These are phyloP conservation scores for Bradypodion ventrale DNA, from an alignment of 2,797 vertebrate genomes.

Conservation along the genomic window DNA sequence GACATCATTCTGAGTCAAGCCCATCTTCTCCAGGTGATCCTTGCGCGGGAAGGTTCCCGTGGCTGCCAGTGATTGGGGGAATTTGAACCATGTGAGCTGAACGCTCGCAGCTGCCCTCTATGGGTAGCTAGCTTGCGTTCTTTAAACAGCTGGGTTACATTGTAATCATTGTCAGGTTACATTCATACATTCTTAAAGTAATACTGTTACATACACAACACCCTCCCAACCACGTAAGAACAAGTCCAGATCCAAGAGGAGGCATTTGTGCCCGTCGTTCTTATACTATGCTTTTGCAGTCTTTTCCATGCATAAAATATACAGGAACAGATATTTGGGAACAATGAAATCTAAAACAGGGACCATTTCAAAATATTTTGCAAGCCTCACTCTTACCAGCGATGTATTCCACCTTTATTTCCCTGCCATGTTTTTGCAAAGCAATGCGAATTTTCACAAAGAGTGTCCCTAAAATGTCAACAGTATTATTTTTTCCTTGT, in stretches of 20 bases:
- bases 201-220: too few species aligned
- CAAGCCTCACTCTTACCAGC: constrained; percentile 43
- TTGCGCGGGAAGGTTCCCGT: too few species aligned
- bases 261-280: constrained; percentile 18
- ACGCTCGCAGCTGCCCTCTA: too few species aligned
- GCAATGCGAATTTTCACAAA: constrained; percentile 21
- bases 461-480: constrained; percentile 24
- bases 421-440: constrained; percentile 61
- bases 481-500: constrained; percentile 48
- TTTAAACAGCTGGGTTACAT: too few species aligned
- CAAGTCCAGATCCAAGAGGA: not conserved
- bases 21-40: too few species aligned
- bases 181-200: too few species aligned
- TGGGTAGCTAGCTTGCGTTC: too few species aligned
- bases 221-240: not conserved
- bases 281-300: not conserved
- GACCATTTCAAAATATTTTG: constrained; percentile 47
- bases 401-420: constrained; percentile 26
- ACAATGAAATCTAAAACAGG: constrained; percentile 43
- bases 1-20: too few species aligned
- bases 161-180: too few species aligned
- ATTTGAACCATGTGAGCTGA: too few species aligned
- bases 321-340: constrained; percentile 1
- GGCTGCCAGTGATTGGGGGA: too few species aligned
- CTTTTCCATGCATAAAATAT: not conserved